A percentile compares a stretch with the other conserved stretches of the same genome.
Evolutionary conservation across 2,113 vertebrate genomes (phyloP).

Genomic region (Pungitius pungitius): DNA sequence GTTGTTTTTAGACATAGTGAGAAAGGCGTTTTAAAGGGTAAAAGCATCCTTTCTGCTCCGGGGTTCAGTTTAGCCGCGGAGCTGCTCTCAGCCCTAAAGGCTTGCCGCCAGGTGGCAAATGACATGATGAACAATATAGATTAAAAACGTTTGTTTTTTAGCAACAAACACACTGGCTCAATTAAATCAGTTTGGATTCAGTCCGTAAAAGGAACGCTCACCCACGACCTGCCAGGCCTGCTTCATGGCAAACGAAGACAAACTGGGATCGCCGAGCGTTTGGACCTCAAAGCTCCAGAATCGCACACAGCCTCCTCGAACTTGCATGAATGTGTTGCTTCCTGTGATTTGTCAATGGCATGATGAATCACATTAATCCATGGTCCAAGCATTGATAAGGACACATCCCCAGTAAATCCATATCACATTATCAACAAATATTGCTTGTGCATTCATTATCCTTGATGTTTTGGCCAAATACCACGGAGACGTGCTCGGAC

Average conservation of each 20-base stretch:
- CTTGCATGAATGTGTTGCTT: neutral
- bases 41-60: constrained; percentile 10
- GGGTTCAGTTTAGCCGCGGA: constrained; percentile 25
- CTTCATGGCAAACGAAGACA: constrained; percentile 4
- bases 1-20: neutral
- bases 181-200: constrained; percentile 1
- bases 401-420: constrained; percentile 25
- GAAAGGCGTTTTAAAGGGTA: constrained; percentile 10
- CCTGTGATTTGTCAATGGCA: constrained; percentile 9
- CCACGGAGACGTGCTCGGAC: neutral
- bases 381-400: constrained; percentile 14
- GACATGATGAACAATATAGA: constrained; percentile 19
- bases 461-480: constrained; percentile 22
- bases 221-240: constrained; percentile 2
- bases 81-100: constrained; percentile 15
- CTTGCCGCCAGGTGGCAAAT: constrained; percentile 34
- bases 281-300: constrained; percentile 13
- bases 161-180: neutral
- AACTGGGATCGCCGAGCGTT: neutral
- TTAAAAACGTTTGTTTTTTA: neutral
- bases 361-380: constrained; percentile 17
- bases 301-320: neutral
- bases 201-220: neutral
- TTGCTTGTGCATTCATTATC: constrained; percentile 22
- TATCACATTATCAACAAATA: constrained; percentile 21